Evolutionary conservation across 2,888 invertebrate genomes (phyloP), one percentile per base, ranked within the genome.

Genomic region (Megamerina dolium): DNA sequence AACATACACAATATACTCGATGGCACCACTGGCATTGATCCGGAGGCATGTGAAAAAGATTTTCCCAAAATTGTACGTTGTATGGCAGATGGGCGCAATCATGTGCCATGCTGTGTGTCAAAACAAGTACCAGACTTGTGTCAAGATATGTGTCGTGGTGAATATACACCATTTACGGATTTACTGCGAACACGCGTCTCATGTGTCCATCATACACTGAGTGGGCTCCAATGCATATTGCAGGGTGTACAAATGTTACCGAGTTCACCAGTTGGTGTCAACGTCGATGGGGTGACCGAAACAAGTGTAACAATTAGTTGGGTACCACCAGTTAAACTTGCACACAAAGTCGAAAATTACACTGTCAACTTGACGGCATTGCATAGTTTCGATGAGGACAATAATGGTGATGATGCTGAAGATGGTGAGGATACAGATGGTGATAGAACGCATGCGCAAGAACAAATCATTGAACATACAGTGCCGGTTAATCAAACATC

Each of bases 131-230:
- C 89, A 0, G 87, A 87, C 65, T 81, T 88, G 54, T 89, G 89
- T 63, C 87, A 87, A 61, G 87, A 88, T 53, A 86, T 89, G 51
- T 89, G 89, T 62, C 75, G 86, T 2, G 89, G 89, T 19, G 87
- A 88, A 65, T 89, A 88, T 69, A 87, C 87, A 1, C 81, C 86
- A 1, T 87, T 87, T 48, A 87, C 87, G 0, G 87, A 88, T 63
- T 83, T 83, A 58, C 82, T 89, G 46, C 84, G 85, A 67, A 87
- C 87, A 0, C 86, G 89, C 58, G 87, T 88, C 66, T 87, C 87
- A 3, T 89, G 89, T 63, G 83, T 87, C 0, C 78, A 85, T 1
- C 87, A 87, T 58, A 88, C 88, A 54, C 82, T 87, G 60, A 83
- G 83, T 57, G 88, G 88, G 0, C 66, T 89, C 27, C 85, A 87